phyloP scores from a whole-genome alignment of 2,888 invertebrate species.

The Eilema caniola region DNA sequence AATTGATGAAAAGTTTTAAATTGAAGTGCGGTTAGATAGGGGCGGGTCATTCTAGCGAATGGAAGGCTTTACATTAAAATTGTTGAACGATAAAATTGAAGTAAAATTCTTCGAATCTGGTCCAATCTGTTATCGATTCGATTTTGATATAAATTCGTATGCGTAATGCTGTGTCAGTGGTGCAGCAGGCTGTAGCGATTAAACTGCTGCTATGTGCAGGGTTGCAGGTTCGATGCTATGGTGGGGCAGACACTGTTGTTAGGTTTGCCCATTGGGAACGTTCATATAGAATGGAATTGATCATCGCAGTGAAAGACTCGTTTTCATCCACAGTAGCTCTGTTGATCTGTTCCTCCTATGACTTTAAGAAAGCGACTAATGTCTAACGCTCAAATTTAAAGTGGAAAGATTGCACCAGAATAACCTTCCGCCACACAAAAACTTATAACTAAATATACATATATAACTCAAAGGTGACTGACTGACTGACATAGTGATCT shows the following conservation, averaged over 20 bases:
- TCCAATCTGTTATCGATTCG: background rate
- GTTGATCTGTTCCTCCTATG: too few species aligned
- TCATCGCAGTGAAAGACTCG: too few species aligned
- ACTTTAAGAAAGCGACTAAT: too few species aligned
- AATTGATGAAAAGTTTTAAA: conserved; percentile 17
- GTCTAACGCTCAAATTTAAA: too few species aligned
- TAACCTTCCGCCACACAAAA: too few species aligned
- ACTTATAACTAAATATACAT: too few species aligned
- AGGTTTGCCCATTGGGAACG: background rate
- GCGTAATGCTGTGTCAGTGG: background rate
- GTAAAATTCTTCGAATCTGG: background rate
- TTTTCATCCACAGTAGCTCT: too few species aligned
- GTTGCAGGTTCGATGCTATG: background rate
- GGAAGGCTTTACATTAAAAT: background rate
- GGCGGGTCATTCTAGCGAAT: background rate
- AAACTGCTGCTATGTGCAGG: background rate
- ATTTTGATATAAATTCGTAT: background rate
- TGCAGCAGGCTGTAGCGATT: background rate
- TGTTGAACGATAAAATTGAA: background rate
- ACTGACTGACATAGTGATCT: too few species aligned
- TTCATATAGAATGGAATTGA: too few species aligned
- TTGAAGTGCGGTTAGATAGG: conserved; percentile 6
- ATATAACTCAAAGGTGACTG: too few species aligned
- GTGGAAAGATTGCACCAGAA: too few species aligned
- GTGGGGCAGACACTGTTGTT: background rate